These are phyloP conservation scores for Acipenser oxyrinchus DNA, from an alignment of 2,797 vertebrate species.

Conservation along the genomic window DNA sequence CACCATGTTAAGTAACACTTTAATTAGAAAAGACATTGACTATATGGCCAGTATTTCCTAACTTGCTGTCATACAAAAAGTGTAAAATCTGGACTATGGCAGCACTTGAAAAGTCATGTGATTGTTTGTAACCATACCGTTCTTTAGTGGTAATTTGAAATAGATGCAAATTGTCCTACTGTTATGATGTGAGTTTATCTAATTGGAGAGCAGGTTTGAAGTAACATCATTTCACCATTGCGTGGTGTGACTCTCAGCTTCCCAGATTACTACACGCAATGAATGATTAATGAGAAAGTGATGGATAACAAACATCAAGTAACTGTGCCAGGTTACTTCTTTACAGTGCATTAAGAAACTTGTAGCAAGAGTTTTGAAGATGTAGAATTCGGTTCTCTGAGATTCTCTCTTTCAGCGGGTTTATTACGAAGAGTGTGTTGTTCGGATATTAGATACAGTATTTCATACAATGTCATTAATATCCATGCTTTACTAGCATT, in stretches of 20 bases:
- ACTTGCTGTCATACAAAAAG: too few species aligned
- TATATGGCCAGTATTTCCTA: too few species aligned
- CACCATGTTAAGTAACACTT: too few species aligned
- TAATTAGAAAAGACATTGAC: too few species aligned
- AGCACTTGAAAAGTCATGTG: too few species aligned
- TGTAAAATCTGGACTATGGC: too few species aligned
- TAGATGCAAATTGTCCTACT: constrained; percentile 22
- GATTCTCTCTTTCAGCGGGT: neutral
- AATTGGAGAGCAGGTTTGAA: constrained; percentile 34
- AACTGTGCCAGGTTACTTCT: neutral
- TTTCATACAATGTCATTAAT: too few species aligned
- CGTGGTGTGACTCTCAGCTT: constrained; percentile 47
- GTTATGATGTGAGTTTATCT: constrained; percentile 18
- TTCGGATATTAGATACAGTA: too few species aligned
- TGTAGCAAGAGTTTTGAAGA: too few species aligned
- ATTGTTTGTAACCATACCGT: neutral
- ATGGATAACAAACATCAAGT: constrained; percentile 27
- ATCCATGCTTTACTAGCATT: too few species aligned
- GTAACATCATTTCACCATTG: constrained; percentile 48
- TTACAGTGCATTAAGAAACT: neutral
- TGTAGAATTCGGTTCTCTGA: neutral
- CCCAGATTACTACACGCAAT: constrained; percentile 38
- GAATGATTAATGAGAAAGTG: constrained; percentile 37
- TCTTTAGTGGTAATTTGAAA: constrained; percentile 26
- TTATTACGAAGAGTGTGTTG: too few species aligned